phyloP scores from a whole-genome alignment of 2,113 vertebrate genomes.

The Panthera leo region DNA sequence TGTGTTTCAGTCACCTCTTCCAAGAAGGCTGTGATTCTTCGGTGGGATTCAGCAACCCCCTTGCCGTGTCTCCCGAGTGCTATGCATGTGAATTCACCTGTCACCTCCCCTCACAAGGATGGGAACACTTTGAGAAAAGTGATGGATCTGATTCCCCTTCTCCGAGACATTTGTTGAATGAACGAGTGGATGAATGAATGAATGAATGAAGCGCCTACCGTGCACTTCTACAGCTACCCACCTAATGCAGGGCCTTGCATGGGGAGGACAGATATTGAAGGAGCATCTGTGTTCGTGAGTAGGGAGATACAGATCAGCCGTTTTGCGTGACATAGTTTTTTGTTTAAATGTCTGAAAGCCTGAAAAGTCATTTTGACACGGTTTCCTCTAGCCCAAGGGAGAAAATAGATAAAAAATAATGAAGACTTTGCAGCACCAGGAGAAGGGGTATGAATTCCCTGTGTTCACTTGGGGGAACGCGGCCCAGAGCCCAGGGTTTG shows the following conservation, averaged over 20 bases:
- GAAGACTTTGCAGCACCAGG: not conserved
- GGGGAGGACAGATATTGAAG: not conserved
- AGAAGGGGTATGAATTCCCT: not conserved
- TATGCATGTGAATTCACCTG: rapidly evolving
- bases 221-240: too few species aligned
- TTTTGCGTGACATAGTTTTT: not conserved
- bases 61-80: rapidly evolving
- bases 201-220: not conserved
- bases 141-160: not conserved
- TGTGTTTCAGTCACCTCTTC: not conserved
- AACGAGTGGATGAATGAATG: not conserved
- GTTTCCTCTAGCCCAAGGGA: not conserved
- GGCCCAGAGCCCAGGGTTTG: not conserved
- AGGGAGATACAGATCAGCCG: not conserved
- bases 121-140: not conserved
- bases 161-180: not conserved
- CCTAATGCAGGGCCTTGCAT: not conserved
- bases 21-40: not conserved
- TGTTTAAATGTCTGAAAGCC: not conserved
- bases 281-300: not conserved
- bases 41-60: not conserved
- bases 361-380: not conserved
- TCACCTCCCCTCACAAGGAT: not conserved
- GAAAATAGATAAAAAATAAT: conserved; percentile 10
- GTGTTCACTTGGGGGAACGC: not conserved